phyloP scores from a whole-genome alignment of 2,797 vertebrate species.

The Spinus pinus region DNA sequence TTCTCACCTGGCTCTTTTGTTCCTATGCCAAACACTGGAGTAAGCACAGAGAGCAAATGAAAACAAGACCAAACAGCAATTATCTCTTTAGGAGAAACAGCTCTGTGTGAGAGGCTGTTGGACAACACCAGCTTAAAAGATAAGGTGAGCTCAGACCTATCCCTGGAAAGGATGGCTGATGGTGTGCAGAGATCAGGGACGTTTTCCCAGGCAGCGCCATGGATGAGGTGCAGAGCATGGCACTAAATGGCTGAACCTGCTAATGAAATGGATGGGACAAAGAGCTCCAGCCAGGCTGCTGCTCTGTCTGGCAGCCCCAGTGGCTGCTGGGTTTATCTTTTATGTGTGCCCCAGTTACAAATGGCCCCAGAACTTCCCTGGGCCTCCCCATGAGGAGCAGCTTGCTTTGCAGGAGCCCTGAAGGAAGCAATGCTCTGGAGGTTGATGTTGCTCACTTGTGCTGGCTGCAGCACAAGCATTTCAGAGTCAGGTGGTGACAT shows the following conservation, averaged over 20 bases:
- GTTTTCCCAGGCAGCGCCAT: background rate
- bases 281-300: background rate
- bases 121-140: background rate
- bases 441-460: background rate
- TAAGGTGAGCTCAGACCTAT: background rate
- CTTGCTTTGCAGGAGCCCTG: background rate
- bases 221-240: no score
- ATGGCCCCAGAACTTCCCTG: background rate
- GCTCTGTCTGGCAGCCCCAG: background rate
- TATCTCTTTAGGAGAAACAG: background rate
- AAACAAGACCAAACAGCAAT: background rate
- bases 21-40: background rate
- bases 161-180: background rate
- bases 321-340: background rate
- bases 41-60: background rate
- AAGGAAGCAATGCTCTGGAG: background rate
- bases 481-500: background rate
- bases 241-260: no score
- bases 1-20: background rate
- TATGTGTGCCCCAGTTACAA: background rate
- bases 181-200: background rate
- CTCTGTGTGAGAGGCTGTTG: background rate
- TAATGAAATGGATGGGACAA: background rate
- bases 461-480: background rate
- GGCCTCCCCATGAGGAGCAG: background rate